These are phyloP conservation scores for Corynorhinus townsendii DNA, from an alignment of 2,113 vertebrate genomes.

Conservation along the genomic window DNA sequence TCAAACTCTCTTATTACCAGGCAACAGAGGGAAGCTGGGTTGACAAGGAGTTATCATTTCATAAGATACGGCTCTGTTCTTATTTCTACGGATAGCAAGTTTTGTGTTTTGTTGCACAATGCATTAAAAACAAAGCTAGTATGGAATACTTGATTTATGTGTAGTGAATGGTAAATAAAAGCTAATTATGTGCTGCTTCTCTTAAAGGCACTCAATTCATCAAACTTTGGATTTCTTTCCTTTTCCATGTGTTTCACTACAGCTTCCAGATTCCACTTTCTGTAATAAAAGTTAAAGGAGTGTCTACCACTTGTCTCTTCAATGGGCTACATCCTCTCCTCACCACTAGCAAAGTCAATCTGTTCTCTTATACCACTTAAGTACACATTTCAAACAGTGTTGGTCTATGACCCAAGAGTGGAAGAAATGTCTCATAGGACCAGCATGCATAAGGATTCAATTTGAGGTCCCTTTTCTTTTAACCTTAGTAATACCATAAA, in stretches of 20 bases:
- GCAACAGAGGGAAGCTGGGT: slow-evolving; percentile 71
- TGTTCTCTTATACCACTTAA: slow-evolving; percentile 27
- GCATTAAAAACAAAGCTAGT: slow-evolving; percentile 29
- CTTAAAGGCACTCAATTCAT: background rate
- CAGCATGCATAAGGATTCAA: background rate
- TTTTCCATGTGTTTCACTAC: background rate
- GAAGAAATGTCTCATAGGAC: background rate
- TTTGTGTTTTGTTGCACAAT: slow-evolving; percentile 46
- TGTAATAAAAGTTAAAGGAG: background rate
- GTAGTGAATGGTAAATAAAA: slow-evolving; percentile 27
- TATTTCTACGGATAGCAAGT: slow-evolving; percentile 63
- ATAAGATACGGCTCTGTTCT: slow-evolving; percentile 61
- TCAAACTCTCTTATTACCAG: slow-evolving; percentile 75
- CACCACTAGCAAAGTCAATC: background rate
- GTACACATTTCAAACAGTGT: background rate
- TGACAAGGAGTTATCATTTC: slow-evolving; percentile 70
- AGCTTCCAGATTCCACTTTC: background rate
- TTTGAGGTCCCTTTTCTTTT: slow-evolving; percentile 5
- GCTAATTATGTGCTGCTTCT: background rate
- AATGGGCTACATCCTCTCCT: background rate
- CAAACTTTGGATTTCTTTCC: background rate
- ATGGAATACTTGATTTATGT: slow-evolving; percentile 55
- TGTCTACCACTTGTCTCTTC: slow-evolving; percentile 34
- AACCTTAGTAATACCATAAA: slow-evolving; percentile 12
- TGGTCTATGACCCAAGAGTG: background rate